Evolutionary conservation across 1,140 invertebrate species (phyloP), one percentile per base, ranked within the genome.

Genomic region (Nasonia longicornis): DNA sequence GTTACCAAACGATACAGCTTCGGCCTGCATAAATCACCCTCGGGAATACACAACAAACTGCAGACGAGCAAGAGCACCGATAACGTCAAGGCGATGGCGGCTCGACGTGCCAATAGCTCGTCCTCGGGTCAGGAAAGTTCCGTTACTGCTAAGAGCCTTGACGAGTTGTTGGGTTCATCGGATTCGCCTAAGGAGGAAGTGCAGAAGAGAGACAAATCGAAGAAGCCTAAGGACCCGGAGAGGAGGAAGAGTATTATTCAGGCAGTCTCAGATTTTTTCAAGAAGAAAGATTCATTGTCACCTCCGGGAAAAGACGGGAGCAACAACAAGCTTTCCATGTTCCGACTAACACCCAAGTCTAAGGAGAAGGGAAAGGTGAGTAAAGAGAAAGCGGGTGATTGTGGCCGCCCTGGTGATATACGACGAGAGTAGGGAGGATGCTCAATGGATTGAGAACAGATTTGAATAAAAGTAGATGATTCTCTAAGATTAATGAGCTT

Each of bases 211-310:
- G 88, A 89, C 1, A 91, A 90, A 83, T 69, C 45, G 12, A 81
- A 82, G 4, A 92, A 92, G 75, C 84, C 87, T 72, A 93, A 93
- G 87, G 95, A 95, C 87, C 92, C 93, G 0, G 95, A 96, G 82
- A 91, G 95, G 80, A 91, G 95, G 67, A 95, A 95, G 86, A 96
- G 95, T 88, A 94, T 97, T 64, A 96, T 96, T 83, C 96, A 96
- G 91, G 94, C 95, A 70, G 94, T 97, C 67, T 95, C 95, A 3
- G 95, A 95, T 87, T 95, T 96, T 86, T 96, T 97, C 85, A 92
- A 93, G 67, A 94, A 94, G 84, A 93, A 93, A 77, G 91, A 92
- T 20, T 88, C 89, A 0, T 85, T 89, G 0, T 89, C 91, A 1
- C 88, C 89, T 14, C 84, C 89, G 58, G 29, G 35, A 12, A 82